Percentiles rank a stretch among this genome's conserved stretches.
Conservation (phyloP, 2,888 invertebrate species). For the Apotomis betuletana region DNA sequence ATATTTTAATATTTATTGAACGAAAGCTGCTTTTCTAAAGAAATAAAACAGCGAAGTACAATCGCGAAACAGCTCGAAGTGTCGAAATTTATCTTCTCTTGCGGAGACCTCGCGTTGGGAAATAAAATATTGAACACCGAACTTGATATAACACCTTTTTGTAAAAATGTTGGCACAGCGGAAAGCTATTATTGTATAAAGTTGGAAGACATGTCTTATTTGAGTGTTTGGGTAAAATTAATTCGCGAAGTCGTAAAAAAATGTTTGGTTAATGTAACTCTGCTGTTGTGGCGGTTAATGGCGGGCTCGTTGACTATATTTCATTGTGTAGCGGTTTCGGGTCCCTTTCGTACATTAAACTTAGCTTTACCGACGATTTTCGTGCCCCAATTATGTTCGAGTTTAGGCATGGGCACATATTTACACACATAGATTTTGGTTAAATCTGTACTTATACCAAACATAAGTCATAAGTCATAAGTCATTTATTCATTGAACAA, state of each 20-base stretch:
- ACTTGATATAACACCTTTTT: constrained; percentile 25
- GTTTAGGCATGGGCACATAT: background rate
- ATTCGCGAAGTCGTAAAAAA: constrained; percentile 29
- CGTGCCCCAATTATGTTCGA: background rate
- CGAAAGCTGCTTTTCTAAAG: constrained; percentile 2
- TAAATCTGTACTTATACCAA: no score
- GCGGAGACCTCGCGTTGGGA: constrained; percentile 5
- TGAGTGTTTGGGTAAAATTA: constrained; percentile 29
- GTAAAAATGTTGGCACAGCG: constrained; percentile 25
- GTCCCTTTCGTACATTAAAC: background rate
- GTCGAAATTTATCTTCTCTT: constrained; percentile 26
- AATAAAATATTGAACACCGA: constrained; percentile 38
- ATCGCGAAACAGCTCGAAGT: constrained; percentile 21
- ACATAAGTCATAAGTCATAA: no score
- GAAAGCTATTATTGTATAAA: constrained; percentile 29
- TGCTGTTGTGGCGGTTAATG: constrained; percentile 36
- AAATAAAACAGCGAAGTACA: constrained; percentile 23
- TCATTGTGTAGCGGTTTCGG: constrained; percentile 46
- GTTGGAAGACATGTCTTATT: constrained; percentile 20
- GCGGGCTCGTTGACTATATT: constrained; percentile 45
- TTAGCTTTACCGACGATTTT: background rate
- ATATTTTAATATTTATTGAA: constrained; percentile 32
- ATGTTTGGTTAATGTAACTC: constrained; percentile 30
- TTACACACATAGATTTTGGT: background rate
- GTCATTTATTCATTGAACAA: no score